Evolutionary conservation across 2,888 invertebrate species (phyloP).

Genomic region (Matsumyia berberina): DNA sequence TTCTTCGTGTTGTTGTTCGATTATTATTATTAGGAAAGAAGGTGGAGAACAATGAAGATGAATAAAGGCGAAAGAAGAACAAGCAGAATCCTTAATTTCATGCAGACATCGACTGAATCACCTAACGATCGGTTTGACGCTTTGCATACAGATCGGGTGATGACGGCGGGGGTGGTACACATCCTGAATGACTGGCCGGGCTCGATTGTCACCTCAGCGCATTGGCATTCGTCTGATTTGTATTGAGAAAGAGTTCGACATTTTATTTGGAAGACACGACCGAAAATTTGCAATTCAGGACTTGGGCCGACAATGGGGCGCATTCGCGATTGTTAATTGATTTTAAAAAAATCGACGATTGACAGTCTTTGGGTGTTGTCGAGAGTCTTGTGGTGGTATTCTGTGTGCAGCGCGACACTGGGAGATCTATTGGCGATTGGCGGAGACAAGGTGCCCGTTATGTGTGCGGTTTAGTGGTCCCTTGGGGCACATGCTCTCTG

Average conservation of each 20-base stretch:
- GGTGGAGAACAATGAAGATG: slow-evolving; percentile 41
- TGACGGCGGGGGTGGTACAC: slow-evolving; percentile 35
- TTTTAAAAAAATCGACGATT: slow-evolving; percentile 36
- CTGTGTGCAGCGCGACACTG: slow-evolving; percentile 25
- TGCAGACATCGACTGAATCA: slow-evolving; percentile 72
- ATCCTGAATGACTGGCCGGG: slow-evolving; percentile 46
- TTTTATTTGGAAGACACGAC: slow-evolving; percentile 26
- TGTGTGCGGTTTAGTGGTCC: slow-evolving; percentile 27
- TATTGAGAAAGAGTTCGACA: slow-evolving; percentile 36
- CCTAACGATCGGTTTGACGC: slow-evolving; percentile 61
- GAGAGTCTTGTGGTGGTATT: slow-evolving; percentile 37
- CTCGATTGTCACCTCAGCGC: slow-evolving; percentile 34
- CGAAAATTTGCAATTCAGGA: slow-evolving; percentile 42
- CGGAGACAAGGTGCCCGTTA: slow-evolving; percentile 31
- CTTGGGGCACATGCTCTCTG: slow-evolving; percentile 16
- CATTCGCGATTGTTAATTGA: slow-evolving; percentile 52
- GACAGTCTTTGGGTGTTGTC: slow-evolving; percentile 32
- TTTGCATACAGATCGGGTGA: slow-evolving; percentile 63
- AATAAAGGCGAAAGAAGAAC: slow-evolving; percentile 7
- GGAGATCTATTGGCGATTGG: slow-evolving; percentile 37
- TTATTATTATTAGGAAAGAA: slow-evolving; percentile 75
- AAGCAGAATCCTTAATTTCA: slow-evolving; percentile 64
- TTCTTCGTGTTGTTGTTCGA: slow-evolving; percentile 52
- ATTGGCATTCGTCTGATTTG: slow-evolving; percentile 33
- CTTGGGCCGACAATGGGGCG: slow-evolving; percentile 1